Evolutionary conservation across 2,113 vertebrate genomes (phyloP).

Genomic region (Notothenia rossii): DNA sequence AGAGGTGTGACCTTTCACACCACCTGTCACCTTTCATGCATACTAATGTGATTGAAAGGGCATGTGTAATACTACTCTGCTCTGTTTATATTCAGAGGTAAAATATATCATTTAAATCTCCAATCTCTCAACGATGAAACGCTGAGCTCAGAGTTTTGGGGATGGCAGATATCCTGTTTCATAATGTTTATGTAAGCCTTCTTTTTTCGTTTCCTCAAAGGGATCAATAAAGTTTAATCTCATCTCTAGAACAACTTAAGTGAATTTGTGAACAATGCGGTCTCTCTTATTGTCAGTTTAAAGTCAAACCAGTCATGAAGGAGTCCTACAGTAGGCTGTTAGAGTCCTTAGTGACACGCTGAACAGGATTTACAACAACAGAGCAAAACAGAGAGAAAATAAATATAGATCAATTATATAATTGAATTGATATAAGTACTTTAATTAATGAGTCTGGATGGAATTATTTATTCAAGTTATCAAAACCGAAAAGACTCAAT

Average conservation of each 20-base stretch:
- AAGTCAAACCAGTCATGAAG: not conserved
- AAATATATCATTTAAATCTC: not conserved
- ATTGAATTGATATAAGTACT: not conserved
- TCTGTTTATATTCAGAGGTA: not conserved
- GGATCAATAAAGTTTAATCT: constrained; percentile 14
- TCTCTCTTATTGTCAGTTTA: not conserved
- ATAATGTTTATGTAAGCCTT: not conserved
- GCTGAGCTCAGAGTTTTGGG: not conserved
- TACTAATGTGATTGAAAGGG: no score
- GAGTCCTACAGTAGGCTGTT: not conserved
- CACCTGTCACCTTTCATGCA: no score
- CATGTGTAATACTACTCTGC: no score
- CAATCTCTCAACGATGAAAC: not conserved
- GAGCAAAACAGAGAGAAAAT: not conserved
- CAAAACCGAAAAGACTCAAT: not conserved
- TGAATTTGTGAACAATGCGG: not conserved
- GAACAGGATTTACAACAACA: not conserved
- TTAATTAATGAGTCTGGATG: not conserved
- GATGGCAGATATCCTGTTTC: not conserved
- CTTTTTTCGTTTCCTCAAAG: not conserved
- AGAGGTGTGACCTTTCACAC: no score
- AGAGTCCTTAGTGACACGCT: not conserved
- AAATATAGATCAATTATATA: not conserved
- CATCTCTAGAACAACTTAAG: not conserved
- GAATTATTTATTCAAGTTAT: not conserved